These are phyloP conservation scores for Petroica traversi DNA, from an alignment of 2,113 vertebrate genomes.

Conservation along the genomic window DNA sequence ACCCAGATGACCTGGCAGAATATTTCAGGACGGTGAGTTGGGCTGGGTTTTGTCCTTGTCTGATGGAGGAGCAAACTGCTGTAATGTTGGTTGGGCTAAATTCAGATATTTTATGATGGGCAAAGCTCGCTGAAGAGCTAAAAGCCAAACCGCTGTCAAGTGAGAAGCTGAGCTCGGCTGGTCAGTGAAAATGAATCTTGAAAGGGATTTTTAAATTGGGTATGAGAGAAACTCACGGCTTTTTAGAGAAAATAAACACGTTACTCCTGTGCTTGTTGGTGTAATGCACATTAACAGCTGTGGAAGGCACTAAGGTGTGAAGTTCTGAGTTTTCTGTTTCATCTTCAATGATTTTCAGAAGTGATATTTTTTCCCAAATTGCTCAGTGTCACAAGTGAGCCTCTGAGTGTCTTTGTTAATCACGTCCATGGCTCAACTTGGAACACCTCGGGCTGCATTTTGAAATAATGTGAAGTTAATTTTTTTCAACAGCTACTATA, in stretches of 20 bases:
- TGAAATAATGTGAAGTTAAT: not conserved
- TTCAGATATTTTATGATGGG: rapidly evolving
- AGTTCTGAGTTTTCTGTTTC: not conserved
- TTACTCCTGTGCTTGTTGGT: not conserved
- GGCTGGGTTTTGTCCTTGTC: not conserved
- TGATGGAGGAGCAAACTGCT: not conserved
- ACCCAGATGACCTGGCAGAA: constrained; percentile 79
- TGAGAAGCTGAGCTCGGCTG: not conserved
- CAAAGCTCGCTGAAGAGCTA: not conserved
- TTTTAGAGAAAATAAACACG: not conserved
- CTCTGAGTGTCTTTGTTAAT: not conserved
- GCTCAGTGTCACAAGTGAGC: not conserved
- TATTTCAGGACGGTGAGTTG: constrained; percentile 80
- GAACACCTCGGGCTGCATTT: not conserved
- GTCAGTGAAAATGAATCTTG: not conserved
- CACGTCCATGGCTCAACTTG: not conserved
- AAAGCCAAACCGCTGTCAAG: not conserved
- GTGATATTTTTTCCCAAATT: not conserved
- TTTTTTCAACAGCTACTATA: not conserved
- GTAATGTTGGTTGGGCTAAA: not conserved
- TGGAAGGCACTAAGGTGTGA: not conserved
- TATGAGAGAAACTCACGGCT: not conserved
- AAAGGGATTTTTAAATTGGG: not conserved
- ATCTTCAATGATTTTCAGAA: not conserved
- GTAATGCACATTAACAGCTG: not conserved